Base-by-base conservation (phyloP, 2,113 vertebrate genomes). In the Micromys minutus region DNA sequence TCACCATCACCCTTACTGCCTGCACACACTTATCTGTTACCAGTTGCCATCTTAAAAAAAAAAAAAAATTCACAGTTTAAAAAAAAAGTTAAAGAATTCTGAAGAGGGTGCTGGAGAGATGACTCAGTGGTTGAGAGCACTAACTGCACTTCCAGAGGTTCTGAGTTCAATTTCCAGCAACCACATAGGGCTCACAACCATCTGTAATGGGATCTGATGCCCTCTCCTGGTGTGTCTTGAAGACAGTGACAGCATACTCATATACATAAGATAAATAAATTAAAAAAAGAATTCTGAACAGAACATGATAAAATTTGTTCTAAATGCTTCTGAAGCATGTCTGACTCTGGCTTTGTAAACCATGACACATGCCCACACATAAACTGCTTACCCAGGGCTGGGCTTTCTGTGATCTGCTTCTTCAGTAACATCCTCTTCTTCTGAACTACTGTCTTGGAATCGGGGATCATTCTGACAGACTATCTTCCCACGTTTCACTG, bases 371-470 rank as follows among this genome's bases (percentile, higher is more conserved):
- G 81, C 50, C 22, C 22, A 65, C 22, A 89, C 17, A 88, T 57
- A 22, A 80, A 76, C 11, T n/a, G 21, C 94, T 97, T 94, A 97
- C 97, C 47, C 89, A 29, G 90, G 77, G 45, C 36, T 89, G 31
- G 61, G 63, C 31, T 80, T 72, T 84, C 12, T 10, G 5, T 75
- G 57, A 63, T 74, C 92, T 94, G 36, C 76, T 90, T 95, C 98
- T 31, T 98, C 97, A 7, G 98, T 98, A 16, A 98, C 98, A 24
- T 99, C 98, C 13, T 98, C 98, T 21, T 98, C 99, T 87, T 99
- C 99, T 15, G 99, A 99, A 97, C 99, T 99, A 98, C 99, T 99
- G 95, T 99, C 99, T 50, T 98, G 99, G 97, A 99, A 99, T 95
- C 96, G 98, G 65, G 98, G 98, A 95, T 99, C 98, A 94, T 97